phyloP scores from a whole-genome alignment of 2,113 vertebrate species.

The Tympanuchus pallidicinctus region DNA sequence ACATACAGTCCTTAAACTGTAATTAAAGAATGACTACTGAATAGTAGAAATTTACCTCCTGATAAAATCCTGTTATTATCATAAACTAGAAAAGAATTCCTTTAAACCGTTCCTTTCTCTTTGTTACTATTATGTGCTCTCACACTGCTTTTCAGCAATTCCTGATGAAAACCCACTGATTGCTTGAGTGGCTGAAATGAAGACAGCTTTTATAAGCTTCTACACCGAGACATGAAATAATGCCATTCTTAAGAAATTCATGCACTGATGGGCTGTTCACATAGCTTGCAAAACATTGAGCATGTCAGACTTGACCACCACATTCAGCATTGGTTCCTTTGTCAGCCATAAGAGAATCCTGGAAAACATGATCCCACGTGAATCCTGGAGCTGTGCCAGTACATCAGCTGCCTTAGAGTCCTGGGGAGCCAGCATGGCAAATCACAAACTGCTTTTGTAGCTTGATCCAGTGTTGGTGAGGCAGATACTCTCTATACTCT shows the following conservation, averaged over 20 bases:
- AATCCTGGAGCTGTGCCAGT: background rate
- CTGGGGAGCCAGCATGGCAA: background rate
- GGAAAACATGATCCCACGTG: rapidly evolving
- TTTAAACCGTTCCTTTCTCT: background rate
- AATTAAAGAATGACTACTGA: background rate
- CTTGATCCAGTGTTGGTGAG: background rate
- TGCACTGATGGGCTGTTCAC: background rate
- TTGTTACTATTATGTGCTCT: background rate
- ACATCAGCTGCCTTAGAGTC: rapidly evolving
- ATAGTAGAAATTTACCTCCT: background rate
- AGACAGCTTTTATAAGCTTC: background rate
- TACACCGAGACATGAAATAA: background rate
- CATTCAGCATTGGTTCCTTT: background rate
- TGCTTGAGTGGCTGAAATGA: background rate
- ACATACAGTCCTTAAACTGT: background rate
- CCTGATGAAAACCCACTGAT: background rate
- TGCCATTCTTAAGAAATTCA: background rate
- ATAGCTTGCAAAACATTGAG: background rate
- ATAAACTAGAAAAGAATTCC: rapidly evolving
- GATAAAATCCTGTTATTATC: background rate
- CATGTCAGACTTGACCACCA: background rate
- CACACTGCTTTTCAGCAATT: background rate
- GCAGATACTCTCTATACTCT: background rate
- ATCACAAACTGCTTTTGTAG: background rate
- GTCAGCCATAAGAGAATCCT: background rate